These are phyloP conservation scores for Sebastes cheni DNA, from an alignment of 2,797 vertebrate genomes.

Conservation along the genomic window DNA sequence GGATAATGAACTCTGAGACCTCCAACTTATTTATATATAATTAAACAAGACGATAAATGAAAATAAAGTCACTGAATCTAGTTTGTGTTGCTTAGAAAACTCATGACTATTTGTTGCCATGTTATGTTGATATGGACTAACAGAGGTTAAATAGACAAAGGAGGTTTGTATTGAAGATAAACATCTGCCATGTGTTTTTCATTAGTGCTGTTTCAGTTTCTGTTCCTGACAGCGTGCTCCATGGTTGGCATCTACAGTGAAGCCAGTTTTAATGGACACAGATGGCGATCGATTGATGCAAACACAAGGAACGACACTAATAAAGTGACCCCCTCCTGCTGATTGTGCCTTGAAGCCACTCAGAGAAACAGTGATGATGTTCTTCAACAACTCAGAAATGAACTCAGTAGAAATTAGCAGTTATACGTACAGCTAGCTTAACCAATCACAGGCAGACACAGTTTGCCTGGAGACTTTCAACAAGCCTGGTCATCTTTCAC, in stretches of 20 bases:
- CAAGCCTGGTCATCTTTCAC: neutral
- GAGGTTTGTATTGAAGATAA: neutral
- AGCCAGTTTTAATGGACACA: neutral
- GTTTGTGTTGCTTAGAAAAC: neutral
- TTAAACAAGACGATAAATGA: neutral
- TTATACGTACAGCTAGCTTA: neutral
- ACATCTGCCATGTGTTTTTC: neutral
- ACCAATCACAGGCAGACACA: constrained; percentile 61
- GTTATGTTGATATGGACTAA: neutral
- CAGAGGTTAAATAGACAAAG: neutral
- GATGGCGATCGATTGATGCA: neutral
- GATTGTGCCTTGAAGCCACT: neutral
- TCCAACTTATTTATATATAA: neutral
- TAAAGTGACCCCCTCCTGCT: neutral
- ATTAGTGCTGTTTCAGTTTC: neutral
- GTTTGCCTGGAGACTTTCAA: neutral
- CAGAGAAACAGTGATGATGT: neutral
- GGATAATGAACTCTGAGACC: neutral
- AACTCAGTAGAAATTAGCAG: neutral
- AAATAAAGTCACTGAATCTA: neutral
- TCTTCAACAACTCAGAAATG: neutral
- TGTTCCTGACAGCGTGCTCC: neutral
- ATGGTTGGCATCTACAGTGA: neutral
- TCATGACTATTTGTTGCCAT: neutral
- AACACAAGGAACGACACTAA: neutral